These are phyloP conservation scores for Tauraco hartlaubi DNA, from an alignment of 2,797 vertebrate genomes.

Conservation along the genomic window DNA sequence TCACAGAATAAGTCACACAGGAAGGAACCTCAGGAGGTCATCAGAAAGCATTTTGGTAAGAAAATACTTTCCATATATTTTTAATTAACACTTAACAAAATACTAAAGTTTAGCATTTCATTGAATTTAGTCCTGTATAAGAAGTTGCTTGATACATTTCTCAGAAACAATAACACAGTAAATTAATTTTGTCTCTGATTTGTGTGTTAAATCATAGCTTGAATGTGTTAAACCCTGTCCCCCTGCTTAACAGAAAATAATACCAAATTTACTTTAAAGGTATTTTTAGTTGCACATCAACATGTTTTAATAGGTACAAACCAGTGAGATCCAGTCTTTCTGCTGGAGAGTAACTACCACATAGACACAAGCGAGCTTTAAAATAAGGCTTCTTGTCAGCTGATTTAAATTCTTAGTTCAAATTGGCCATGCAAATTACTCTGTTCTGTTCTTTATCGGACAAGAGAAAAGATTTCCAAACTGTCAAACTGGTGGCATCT, in stretches of 20 bases:
- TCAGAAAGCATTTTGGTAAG: background rate
- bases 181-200: conserved; percentile 5
- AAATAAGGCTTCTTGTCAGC: background rate
- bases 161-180: conserved; percentile 7
- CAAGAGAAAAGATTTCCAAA: conserved; percentile 42
- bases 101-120: background rate
- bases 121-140: background rate
- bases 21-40: background rate
- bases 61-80: background rate
- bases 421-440: conserved; percentile 15
- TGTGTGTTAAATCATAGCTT: conserved; percentile 1
- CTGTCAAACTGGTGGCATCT: conserved; percentile 23
- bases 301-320: background rate
- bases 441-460: background rate
- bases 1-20: background rate
- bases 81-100: background rate
- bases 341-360: background rate
- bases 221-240: background rate
- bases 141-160: background rate
- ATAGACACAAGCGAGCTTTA: background rate
- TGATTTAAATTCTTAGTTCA: conserved; percentile 5
- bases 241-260: conserved; percentile 5
- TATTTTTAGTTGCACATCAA: background rate
- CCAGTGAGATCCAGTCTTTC: conserved; percentile 17
- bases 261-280: background rate